phyloP scores from a whole-genome alignment of 2,888 invertebrate genomes.

The Synanthedon formicaeformis region DNA sequence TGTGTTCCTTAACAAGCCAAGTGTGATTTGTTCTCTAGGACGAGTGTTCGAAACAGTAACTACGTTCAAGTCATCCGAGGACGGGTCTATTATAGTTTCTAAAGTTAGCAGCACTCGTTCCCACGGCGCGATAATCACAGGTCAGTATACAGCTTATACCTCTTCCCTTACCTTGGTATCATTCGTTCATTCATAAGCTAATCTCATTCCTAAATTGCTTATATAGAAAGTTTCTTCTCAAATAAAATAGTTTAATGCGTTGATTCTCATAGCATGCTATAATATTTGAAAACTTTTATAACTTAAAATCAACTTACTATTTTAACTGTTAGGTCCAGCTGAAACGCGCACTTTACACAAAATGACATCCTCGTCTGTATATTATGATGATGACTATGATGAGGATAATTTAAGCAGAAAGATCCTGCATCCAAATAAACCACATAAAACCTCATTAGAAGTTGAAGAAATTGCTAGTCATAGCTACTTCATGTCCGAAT shows the following conservation, averaged over 20 bases:
- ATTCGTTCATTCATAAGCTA: constrained; percentile 3
- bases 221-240: constrained; percentile 7
- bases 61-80: constrained; percentile 62
- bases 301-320: constrained; percentile 46
- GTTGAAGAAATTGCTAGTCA: constrained; percentile 74
- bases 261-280: constrained; percentile 31
- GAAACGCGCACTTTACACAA: constrained; percentile 76
- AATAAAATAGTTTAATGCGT: constrained; percentile 19
- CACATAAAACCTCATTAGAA: constrained; percentile 65
- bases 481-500: constrained; percentile 68
- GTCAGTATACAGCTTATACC: constrained; percentile 62
- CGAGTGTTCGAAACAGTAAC: constrained; percentile 68
- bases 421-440: constrained; percentile 55
- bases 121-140: constrained; percentile 74
- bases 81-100: constrained; percentile 61
- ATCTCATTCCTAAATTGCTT: constrained; percentile 16
- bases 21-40: constrained; percentile 70
- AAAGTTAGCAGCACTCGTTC: constrained; percentile 73
- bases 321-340: constrained; percentile 74
- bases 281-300: constrained; percentile 17
- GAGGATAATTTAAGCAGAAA: constrained; percentile 53
- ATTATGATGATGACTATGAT: constrained; percentile 59
- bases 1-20: constrained; percentile 54
- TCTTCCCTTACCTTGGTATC: constrained; percentile 10
- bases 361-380: constrained; percentile 72